phyloP scores from a whole-genome alignment of 1,140 invertebrate genomes.

The Tetramorium parvispinum region DNA sequence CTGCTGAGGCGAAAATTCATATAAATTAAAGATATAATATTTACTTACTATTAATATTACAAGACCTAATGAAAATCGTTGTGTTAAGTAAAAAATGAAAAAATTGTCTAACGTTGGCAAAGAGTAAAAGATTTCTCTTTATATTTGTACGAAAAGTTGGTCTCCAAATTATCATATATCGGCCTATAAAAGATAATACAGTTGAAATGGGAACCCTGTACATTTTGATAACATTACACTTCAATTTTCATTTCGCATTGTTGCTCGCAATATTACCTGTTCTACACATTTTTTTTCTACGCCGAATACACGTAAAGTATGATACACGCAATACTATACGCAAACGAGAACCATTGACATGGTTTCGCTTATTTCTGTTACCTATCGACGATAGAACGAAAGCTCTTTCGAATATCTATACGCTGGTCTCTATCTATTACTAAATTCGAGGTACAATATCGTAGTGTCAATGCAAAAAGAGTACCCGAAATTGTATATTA shows the following conservation, averaged over 20 bases:
- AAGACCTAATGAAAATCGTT: neutral
- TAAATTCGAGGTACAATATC: conserved; percentile 36
- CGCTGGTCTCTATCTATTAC: conserved; percentile 23
- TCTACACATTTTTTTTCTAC: conserved; percentile 19
- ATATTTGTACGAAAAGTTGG: neutral
- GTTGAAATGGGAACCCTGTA: conserved; percentile 1
- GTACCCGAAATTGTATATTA: conserved; percentile 29
- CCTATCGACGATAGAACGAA: conserved; percentile 21
- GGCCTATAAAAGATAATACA: conserved; percentile 8
- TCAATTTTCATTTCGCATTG: conserved; percentile 16
- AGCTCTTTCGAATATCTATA: conserved; percentile 32
- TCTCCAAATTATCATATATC: conserved; percentile 11
- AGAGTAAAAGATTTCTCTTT: neutral
- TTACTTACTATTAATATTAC: too few relatives aligned
- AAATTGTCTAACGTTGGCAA: neutral
- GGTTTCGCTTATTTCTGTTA: neutral
- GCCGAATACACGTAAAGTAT: conserved; percentile 30
- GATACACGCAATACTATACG: neutral
- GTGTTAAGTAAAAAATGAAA: neutral
- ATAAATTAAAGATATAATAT: neutral
- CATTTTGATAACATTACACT: conserved; percentile 10
- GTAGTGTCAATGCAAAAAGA: conserved; percentile 9
- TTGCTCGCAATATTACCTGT: neutral
- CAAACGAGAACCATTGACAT: neutral
- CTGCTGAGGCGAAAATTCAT: neutral